Evolutionary conservation across 92 coral and sea anemone species (phyloP).

Genomic region (Paragorgia papillata): DNA sequence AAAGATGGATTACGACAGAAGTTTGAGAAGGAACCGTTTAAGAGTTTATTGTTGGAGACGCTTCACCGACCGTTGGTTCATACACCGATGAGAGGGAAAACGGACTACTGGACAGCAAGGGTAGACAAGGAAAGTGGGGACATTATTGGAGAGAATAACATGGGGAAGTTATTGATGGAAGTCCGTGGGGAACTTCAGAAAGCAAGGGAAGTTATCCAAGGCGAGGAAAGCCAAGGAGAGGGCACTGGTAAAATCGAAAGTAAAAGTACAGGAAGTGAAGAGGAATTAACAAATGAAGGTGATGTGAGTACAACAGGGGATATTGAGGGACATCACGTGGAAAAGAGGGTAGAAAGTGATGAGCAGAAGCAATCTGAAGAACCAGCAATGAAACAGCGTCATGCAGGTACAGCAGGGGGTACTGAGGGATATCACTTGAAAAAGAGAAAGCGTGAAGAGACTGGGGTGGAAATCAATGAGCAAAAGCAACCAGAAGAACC

Average conservation of each 20-base stretch:
- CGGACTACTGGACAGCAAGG: slow-evolving; percentile 86
- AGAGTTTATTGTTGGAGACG: slow-evolving; percentile 65
- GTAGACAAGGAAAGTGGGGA: slow-evolving; percentile 71
- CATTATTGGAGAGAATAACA: slow-evolving; percentile 77
- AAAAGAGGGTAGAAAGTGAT: slow-evolving; percentile 17
- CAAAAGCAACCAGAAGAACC: neutral
- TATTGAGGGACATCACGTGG: neutral
- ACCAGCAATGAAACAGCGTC: neutral
- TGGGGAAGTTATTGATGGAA: slow-evolving; percentile 82
- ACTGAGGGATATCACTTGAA: neutral
- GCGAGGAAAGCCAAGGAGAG: neutral
- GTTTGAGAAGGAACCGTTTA: slow-evolving; percentile 70
- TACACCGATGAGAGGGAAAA: slow-evolving; percentile 75
- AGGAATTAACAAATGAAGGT: neutral
- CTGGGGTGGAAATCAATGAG: neutral
- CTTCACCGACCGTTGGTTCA: slow-evolving; percentile 61
- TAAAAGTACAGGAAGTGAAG: neutral
- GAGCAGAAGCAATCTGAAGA: neutral
- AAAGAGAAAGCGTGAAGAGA: too few species aligned
- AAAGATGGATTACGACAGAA: slow-evolving; percentile 70
- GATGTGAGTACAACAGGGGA: neutral
- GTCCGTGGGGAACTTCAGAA: slow-evolving; percentile 64
- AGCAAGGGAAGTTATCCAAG: neutral
- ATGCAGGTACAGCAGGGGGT: neutral
- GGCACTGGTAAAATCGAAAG: too few species aligned